These are phyloP conservation scores for Melanocharis versteri DNA, from an alignment of 2,113 vertebrate species.

Conservation along the genomic window DNA sequence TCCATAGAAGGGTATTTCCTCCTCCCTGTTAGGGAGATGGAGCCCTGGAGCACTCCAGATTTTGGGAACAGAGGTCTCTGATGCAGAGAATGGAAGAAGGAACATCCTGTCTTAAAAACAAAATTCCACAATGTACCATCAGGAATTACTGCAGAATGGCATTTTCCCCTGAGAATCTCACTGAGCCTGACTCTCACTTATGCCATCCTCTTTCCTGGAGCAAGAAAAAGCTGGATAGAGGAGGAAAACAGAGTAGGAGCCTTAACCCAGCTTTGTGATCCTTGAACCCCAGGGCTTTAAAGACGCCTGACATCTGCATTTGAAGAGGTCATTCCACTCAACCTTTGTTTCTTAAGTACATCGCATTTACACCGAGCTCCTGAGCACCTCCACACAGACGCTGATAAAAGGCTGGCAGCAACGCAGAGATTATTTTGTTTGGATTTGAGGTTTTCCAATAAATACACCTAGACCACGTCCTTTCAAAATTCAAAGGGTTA, in stretches of 20 bases:
- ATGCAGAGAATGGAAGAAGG: neutral
- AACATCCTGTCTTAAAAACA: neutral
- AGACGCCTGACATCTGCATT: slow-evolving; percentile 17
- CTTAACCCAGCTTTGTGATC: slow-evolving; percentile 20
- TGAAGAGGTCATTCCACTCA: neutral
- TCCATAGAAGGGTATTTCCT: fast-evolving
- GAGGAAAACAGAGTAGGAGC: neutral
- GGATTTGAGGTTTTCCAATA: slow-evolving; percentile 11
- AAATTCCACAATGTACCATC: neutral
- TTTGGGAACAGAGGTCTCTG: neutral
- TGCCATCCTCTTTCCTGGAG: neutral
- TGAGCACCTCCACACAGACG: neutral
- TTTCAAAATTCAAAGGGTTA: slow-evolving; percentile 50
- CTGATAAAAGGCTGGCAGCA: slow-evolving; percentile 12
- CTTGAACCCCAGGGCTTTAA: neutral
- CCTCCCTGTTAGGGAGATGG: neutral
- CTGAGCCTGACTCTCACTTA: neutral
- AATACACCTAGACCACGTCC: slow-evolving; percentile 1
- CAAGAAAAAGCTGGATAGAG: neutral
- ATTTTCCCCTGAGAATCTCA: neutral
- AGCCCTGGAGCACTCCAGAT: neutral
- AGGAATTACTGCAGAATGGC: neutral
- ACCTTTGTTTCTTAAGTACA: slow-evolving; percentile 2
- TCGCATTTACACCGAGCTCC: neutral
- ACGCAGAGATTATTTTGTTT: slow-evolving; percentile 18